Percentiles rank a stretch among this genome's conserved stretches.
Evolutionary conservation across 2,888 invertebrate species (phyloP).

Genomic region (Oligia fasciuncula): DNA sequence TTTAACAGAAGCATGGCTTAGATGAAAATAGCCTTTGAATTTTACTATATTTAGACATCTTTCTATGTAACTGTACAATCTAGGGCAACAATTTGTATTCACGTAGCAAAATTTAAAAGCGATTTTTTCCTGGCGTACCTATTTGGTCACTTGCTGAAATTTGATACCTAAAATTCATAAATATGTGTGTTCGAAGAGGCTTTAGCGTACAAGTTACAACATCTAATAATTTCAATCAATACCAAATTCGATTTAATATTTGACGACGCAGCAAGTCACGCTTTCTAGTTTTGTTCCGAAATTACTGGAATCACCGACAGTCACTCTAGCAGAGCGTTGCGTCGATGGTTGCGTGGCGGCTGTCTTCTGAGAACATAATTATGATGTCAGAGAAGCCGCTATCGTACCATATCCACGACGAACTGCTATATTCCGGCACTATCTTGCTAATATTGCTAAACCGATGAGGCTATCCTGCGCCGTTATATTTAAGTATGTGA

Average conservation of each 20-base stretch:
- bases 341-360: no score
- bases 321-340: no score
- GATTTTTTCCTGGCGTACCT: neutral
- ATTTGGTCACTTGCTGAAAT: neutral
- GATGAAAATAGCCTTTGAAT: constrained; percentile 16
- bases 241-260: neutral
- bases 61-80: neutral
- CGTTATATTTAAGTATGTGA: no score
- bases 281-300: no score
- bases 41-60: constrained; percentile 6
- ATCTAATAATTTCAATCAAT: neutral
- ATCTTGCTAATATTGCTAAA: no score
- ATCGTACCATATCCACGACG: no score
- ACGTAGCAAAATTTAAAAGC: neutral
- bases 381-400: no score
- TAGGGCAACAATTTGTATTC: neutral
- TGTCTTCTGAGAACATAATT: no score
- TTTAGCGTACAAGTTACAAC: neutral
- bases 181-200: neutral
- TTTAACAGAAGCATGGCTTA: constrained; percentile 12
- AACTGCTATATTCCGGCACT: no score
- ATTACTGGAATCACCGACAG: no score
- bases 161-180: neutral
- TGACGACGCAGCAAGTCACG: no score
- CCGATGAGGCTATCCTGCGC: no score